Conservation (phyloP, 2,888 invertebrate species). For the Melitaea athalia region DNA sequence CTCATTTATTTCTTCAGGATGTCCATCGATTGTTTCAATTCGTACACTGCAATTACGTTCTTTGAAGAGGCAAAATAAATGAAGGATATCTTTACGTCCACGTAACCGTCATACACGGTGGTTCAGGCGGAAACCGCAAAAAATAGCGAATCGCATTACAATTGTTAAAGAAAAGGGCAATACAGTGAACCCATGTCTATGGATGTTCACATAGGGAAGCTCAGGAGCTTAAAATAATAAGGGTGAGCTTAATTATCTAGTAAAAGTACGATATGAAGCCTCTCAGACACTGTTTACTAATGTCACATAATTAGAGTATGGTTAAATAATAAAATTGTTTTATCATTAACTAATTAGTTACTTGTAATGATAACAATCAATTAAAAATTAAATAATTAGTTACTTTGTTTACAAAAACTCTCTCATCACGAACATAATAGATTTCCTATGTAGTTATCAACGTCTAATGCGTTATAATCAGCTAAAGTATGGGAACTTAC, state of each 20-base stretch:
- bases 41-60: slow-evolving; percentile 37
- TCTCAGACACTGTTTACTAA: neutral
- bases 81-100: slow-evolving; percentile 58
- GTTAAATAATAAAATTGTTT: neutral
- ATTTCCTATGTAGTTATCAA: slow-evolving; percentile 28
- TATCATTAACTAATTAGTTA: neutral
- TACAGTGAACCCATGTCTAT: slow-evolving; percentile 41
- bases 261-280: slow-evolving; percentile 13
- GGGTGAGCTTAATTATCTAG: slow-evolving; percentile 18
- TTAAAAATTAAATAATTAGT: neutral
- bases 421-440: slow-evolving; percentile 24
- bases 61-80: slow-evolving; percentile 49
- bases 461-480: slow-evolving; percentile 47
- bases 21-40: neutral
- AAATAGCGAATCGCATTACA: slow-evolving; percentile 71
- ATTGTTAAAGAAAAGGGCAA: slow-evolving; percentile 61
- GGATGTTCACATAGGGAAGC: slow-evolving; percentile 33
- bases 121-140: slow-evolving; percentile 79
- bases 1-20: neutral
- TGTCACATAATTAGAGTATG: neutral
- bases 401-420: slow-evolving; percentile 3
- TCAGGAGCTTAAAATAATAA: slow-evolving; percentile 26
- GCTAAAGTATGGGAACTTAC: slow-evolving; percentile 59
- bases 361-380: neutral
- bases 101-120: slow-evolving; percentile 78